phyloP scores from a whole-genome alignment of 2,797 vertebrate species.

The Cheirogaleus major region DNA sequence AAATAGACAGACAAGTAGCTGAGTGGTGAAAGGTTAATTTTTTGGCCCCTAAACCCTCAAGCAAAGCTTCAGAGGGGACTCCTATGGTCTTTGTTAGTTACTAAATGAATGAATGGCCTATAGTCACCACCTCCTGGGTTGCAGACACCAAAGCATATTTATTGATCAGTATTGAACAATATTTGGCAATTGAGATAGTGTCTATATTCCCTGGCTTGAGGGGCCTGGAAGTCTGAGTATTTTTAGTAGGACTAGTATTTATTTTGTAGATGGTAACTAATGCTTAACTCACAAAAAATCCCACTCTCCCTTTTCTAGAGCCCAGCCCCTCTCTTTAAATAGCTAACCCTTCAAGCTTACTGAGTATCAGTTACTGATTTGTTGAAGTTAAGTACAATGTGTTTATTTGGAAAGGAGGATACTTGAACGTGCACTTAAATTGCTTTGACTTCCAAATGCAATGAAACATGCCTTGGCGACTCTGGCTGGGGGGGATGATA shows the following conservation, averaged over 20 bases:
- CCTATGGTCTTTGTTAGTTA: not conserved
- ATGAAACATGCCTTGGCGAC: not conserved
- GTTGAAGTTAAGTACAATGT: not conserved
- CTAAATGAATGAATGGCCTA: conserved; percentile 21
- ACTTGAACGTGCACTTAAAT: not conserved
- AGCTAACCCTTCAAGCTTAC: conserved; percentile 26
- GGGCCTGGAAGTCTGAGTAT: not conserved
- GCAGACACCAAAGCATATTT: conserved; percentile 24
- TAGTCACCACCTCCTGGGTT: not conserved
- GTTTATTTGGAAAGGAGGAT: conserved; percentile 47
- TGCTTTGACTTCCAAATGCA: conserved; percentile 21
- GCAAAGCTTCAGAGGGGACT: not conserved
- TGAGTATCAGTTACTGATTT: conserved; percentile 4
- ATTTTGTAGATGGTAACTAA: not conserved
- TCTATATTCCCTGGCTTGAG: not conserved
- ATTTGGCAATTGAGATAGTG: not conserved
- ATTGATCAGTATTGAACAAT: not conserved
- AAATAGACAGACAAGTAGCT: conserved; percentile 24
- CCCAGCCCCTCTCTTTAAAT: conserved; percentile 16
- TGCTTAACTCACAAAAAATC: not conserved
- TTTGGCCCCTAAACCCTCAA: not conserved
- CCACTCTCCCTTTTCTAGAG: not conserved
- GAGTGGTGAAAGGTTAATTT: conserved; percentile 36
- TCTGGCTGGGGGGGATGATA: not conserved
- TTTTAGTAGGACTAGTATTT: not conserved